phyloP scores from a whole-genome alignment of 2,797 vertebrate genomes.

The Ficedula albicollis region DNA sequence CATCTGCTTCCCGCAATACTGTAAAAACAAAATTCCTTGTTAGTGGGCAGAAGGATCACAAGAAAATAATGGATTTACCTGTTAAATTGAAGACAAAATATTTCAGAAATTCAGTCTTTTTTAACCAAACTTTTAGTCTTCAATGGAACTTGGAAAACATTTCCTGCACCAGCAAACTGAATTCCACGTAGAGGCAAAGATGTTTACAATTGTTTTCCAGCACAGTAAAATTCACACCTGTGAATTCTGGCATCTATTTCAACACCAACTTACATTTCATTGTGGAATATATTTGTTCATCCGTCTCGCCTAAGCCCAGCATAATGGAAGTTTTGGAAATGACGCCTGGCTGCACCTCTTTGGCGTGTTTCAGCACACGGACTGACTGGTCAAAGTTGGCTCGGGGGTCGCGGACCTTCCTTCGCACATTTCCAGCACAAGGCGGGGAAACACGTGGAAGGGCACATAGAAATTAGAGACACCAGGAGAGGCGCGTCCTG shows the following conservation, averaged over 20 bases:
- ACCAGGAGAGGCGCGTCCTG: fast-evolving
- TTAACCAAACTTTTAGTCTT: neutral
- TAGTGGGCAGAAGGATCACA: neutral
- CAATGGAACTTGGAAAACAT: neutral
- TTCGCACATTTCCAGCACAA: constrained; percentile 46
- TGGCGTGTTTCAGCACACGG: constrained; percentile 86
- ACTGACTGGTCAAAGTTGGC: constrained; percentile 93
- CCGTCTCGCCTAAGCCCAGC: constrained; percentile 92
- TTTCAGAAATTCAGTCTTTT: neutral
- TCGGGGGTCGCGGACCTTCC: constrained; percentile 90
- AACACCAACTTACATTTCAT: constrained; percentile 80
- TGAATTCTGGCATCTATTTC: neutral
- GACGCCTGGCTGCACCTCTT: constrained; percentile 81
- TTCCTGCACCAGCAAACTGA: neutral
- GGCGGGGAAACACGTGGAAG: too few relatives aligned
- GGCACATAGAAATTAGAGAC: neutral
- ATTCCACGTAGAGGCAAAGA: neutral
- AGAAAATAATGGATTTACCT: neutral
- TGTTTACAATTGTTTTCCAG: neutral
- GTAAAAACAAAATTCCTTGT: constrained; percentile 2
- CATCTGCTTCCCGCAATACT: constrained; percentile 87
- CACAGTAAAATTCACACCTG: neutral
- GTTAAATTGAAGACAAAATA: neutral
- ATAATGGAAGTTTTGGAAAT: constrained; percentile 96
- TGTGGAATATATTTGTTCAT: constrained; percentile 83